Base-by-base conservation (phyloP, 1,140 invertebrate genomes). In the Zaprionus nigranus region DNA sequence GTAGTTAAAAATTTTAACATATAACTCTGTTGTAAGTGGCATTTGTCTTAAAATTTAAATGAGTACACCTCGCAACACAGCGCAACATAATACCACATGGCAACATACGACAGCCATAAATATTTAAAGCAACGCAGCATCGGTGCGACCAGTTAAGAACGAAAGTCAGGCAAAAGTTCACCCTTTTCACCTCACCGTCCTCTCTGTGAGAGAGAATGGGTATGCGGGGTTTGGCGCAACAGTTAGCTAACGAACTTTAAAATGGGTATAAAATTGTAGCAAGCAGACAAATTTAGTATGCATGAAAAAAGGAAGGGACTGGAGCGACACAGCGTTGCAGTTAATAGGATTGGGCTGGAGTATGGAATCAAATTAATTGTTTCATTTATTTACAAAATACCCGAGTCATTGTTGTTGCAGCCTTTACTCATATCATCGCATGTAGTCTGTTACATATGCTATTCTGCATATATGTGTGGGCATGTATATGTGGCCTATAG, bases 281-380 rank as follows among this genome's bases (percentile, higher is more conserved):
- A 84, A 90, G 71, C 84, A 84, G 71, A 81, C 78, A 90, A 84
- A 85, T 88, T 90, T 81, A 90, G 85, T 84, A 90, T 90, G 84
- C 84, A 90, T 90, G 84, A 79, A 81, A 81, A 81, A 78, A 76
- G 64, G 69, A 67, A 75, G 60, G 62, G 53, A 24, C 46, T 12
- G 22, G 17, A 20, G 22, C 46, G 20, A 69, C 75, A 75, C 46
- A 62, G 63, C 57, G 53, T 63, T 84, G 78, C 75, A 81, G 81
- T 81, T 90, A 88, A 88, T 81, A 79, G 85, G 81, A 90, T 90
- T 84, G 81, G 62, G 54, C 73, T 88, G 75, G 56, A 79, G 75
- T 77, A 69, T 67, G 85, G 68, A 81, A 87, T 84, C 75, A 81
- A 87, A 88, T 87, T 87, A 90, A 90, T 90, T 88, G 85, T 90